Evolutionary conservation across 2,888 invertebrate genomes (phyloP).

Genomic region (Rosalia funebris): DNA sequence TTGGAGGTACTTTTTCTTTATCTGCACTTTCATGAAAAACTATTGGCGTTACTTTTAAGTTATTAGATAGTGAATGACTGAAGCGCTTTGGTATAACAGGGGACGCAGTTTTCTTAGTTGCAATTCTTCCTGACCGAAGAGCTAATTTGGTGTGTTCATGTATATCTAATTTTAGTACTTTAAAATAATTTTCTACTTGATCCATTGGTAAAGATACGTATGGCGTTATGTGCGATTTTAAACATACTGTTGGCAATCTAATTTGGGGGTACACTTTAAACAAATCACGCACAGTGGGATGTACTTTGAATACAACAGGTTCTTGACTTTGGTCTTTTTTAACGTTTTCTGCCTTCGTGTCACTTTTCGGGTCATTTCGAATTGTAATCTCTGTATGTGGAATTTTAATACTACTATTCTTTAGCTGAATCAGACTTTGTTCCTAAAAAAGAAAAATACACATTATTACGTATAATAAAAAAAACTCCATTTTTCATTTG

Average conservation of each 20-base stretch:
- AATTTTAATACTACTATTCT: conserved; percentile 20
- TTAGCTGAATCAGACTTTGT: conserved; percentile 23
- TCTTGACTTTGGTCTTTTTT: conserved; percentile 2
- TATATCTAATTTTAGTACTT: conserved; percentile 28
- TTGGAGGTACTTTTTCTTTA: background rate
- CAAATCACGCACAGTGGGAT: conserved; percentile 40
- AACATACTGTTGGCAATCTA: conserved; percentile 37
- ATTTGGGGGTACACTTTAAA: conserved; percentile 38
- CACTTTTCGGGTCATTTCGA: conserved; percentile 17
- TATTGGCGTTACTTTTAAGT: background rate
- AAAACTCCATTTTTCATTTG: too few relatives aligned
- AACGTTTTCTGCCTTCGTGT: background rate
- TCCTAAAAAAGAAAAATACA: conserved; percentile 3
- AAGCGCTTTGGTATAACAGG: background rate
- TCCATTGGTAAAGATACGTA: conserved; percentile 42
- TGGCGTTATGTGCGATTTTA: conserved; percentile 38
- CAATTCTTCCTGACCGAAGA: conserved; percentile 9
- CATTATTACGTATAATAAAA: background rate
- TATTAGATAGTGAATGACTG: background rate
- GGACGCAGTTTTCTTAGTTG: conserved; percentile 21
- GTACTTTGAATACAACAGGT: conserved; percentile 31
- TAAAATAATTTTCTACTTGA: conserved; percentile 45
- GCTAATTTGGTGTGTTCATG: conserved; percentile 16
- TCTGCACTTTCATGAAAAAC: background rate
- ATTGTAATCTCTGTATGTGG: conserved; percentile 25